Evolutionary conservation across 2,888 invertebrate species (phyloP), one percentile per base, ranked within the genome.

Genomic region (Yponomeuta sedellus): DNA sequence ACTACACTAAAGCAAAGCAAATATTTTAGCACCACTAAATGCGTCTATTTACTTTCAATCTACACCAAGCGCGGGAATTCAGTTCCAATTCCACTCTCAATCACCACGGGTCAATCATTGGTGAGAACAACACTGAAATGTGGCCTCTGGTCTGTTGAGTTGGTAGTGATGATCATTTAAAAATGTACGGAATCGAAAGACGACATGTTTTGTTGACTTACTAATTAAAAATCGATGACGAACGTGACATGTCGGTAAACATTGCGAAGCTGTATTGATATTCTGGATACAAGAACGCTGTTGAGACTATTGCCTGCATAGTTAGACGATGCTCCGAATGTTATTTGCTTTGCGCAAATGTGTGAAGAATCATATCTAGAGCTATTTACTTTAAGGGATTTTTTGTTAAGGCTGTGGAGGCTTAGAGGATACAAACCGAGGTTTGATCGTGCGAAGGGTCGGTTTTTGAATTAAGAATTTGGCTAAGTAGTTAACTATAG

Each of bases 171-270:
- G 44, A 52, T 52, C 44, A 52, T 12, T 52, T 16, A 52, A 52
- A 52, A 52, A 52, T 16, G 44, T 52, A 52, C 12, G 44, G 25
- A 59, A 59, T 59, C 22, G 59, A 59, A 25, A 20, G 12, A 20
- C 59, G 22, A 20, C 20, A 59, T 25, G 57, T 57, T 59, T 59
- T 59, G 59, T 59, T 59, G 59, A 59, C 22, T 22, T 59, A 59
- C 20, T 25, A 59, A 59, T 59, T 25, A 59, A 59, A n/a, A 58
- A 59, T 20, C 59, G 22, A 59, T 22, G 25, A 22, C 25, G 22
- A 22, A 59, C 59, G 59, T 59, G 59, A 59, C 22, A 59, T 22
- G 12, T 22, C 20, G 59, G 59, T 59, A 59, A 59, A 59, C 25
- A 59, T 12, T n/a, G 20, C 44, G 44, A 52, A 3, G 34, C 34